These are phyloP conservation scores for Nansenia antarctica DNA, from an alignment of 2,113 vertebrate genomes.

Conservation along the genomic window DNA sequence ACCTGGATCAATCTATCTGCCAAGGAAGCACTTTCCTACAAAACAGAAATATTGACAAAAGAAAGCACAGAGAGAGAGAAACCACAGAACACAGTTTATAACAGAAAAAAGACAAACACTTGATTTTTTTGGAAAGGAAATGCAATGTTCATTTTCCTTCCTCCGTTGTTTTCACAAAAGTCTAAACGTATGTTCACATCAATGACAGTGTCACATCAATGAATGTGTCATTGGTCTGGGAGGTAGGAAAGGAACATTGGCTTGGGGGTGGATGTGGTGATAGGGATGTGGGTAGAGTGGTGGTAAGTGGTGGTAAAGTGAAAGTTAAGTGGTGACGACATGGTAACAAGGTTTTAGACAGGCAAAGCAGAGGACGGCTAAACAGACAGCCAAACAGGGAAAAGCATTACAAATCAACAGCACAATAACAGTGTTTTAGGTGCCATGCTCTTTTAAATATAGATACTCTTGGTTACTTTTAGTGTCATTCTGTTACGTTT, in stretches of 20 bases:
- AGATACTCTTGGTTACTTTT: background rate
- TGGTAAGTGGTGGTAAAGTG: conserved; percentile 53
- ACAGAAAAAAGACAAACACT: conserved; percentile 75
- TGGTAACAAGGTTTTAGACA: conserved; percentile 52
- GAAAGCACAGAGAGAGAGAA: conserved; percentile 78
- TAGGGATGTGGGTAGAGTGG: conserved; percentile 8
- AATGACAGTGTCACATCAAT: background rate
- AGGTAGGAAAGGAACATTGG: conserved; percentile 77
- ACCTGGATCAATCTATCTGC: conserved; percentile 99
- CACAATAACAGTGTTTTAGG: background rate
- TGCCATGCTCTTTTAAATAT: background rate
- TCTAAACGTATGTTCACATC: background rate
- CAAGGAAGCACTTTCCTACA: conserved; percentile 99
- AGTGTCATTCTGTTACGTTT: background rate
- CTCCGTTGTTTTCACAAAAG: conserved; percentile 25
- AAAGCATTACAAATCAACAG: background rate
- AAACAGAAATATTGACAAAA: conserved; percentile 86
- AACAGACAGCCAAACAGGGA: conserved; percentile 26
- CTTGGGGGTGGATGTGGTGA: conserved; percentile 45
- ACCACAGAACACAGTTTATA: conserved; percentile 74
- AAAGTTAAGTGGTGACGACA: conserved; percentile 41
- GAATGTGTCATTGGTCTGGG: conserved; percentile 15
- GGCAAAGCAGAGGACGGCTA: conserved; percentile 59
- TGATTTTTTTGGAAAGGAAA: conserved; percentile 68
- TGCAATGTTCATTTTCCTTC: conserved; percentile 80